Conservation (phyloP, 2,797 vertebrate species). For the Notamacropus eugenii region DNA sequence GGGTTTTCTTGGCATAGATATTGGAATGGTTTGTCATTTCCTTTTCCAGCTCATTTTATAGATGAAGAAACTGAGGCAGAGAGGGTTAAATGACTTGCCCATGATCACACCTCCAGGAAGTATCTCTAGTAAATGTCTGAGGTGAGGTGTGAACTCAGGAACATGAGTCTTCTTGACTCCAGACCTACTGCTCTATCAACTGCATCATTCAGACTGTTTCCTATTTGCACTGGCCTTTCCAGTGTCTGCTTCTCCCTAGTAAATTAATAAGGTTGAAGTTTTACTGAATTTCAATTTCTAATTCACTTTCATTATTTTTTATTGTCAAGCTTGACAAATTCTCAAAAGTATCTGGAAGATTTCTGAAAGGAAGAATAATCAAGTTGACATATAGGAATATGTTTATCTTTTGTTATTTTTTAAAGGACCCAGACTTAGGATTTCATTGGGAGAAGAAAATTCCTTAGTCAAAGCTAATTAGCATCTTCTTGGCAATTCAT, state of each 20-base stretch:
- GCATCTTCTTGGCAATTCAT: not conserved
- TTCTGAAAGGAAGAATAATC: not conserved
- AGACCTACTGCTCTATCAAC: not conserved
- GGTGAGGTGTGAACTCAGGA: not conserved
- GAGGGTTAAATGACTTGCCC: not conserved
- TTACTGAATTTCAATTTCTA: constrained; percentile 1
- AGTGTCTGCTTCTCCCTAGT: not conserved
- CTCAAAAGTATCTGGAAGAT: not conserved
- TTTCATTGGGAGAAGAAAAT: not conserved
- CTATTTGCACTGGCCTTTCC: not conserved
- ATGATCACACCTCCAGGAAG: not conserved
- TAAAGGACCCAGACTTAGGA: not conserved
- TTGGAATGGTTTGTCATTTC: not conserved
- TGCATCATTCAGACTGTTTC: not conserved
- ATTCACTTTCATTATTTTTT: constrained; percentile 9
- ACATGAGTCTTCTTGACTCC: not conserved
- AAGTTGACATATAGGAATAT: not conserved
- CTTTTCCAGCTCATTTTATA: not conserved
- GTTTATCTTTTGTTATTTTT: not conserved
- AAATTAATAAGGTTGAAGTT: not conserved
- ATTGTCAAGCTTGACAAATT: not conserved
- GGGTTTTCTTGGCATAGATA: not conserved
- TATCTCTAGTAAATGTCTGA: not conserved
- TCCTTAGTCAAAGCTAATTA: not conserved
- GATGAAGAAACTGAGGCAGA: not conserved